A percentile compares a stretch with the other conserved stretches of the same genome.
These are phyloP conservation scores for Orchesella cincta DNA, from an alignment of 1,140 invertebrate genomes.

Conservation along the genomic window DNA sequence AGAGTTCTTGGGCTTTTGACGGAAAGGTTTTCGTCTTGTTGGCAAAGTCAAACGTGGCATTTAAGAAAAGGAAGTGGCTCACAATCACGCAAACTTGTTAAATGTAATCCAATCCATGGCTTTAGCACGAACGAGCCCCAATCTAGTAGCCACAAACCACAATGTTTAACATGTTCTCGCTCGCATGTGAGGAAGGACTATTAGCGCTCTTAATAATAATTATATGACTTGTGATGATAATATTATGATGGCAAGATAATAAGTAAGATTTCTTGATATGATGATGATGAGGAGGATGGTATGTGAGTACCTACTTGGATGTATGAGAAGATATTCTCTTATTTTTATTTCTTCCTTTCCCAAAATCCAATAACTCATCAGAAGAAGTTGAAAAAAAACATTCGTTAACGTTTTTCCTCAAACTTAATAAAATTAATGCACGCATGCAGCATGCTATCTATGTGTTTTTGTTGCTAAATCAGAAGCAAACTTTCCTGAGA, in stretches of 20 bases:
- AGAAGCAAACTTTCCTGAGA: too few relatives aligned
- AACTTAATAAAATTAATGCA: too few relatives aligned
- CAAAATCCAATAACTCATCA: background rate
- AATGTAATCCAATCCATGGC: background rate
- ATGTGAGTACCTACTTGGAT: too few relatives aligned
- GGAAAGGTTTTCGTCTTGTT: background rate
- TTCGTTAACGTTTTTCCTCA: too few relatives aligned
- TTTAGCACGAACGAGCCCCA: background rate
- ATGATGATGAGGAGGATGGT: too few relatives aligned
- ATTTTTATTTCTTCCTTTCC: background rate
- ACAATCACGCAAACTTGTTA: conserved; percentile 18
- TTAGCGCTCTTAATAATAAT: background rate
- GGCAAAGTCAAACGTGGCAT: background rate
- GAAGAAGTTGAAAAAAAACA: too few relatives aligned
- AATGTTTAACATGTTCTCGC: background rate
- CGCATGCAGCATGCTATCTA: too few relatives aligned
- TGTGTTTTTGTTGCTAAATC: too few relatives aligned
- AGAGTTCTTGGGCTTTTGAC: too few relatives aligned
- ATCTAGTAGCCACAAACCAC: too few relatives aligned
- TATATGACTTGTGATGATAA: background rate
- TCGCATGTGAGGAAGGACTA: background rate
- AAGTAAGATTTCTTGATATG: too few relatives aligned
- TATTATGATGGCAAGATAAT: conserved; percentile 3
- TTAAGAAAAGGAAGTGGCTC: conserved; percentile 18
- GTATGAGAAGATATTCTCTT: too few relatives aligned